These are phyloP conservation scores for Bucco capensis DNA, from an alignment of 2,113 vertebrate genomes.

Conservation along the genomic window DNA sequence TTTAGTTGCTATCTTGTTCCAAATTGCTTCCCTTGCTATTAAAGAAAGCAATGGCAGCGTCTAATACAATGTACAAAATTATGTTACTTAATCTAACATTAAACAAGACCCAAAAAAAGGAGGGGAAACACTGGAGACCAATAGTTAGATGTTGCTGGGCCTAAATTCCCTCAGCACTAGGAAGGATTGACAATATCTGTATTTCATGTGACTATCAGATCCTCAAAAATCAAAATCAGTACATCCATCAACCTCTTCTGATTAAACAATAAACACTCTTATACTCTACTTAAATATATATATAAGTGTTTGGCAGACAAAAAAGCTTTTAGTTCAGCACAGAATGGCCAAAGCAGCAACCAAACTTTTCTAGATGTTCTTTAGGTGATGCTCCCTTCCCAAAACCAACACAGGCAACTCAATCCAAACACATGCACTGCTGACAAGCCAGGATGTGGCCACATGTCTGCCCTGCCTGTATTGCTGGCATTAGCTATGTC, in stretches of 20 bases:
- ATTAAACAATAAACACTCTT: not conserved
- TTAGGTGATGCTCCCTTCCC: not conserved
- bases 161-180: not conserved
- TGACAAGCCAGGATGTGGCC: slow-evolving; percentile 16
- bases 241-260: not conserved
- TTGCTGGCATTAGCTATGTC: slow-evolving; percentile 53
- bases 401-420: not conserved
- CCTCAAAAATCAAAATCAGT: not conserved
- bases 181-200: fast-evolving
- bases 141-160: not conserved
- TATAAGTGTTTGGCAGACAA: not conserved
- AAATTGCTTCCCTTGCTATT: not conserved
- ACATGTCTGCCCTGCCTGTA: slow-evolving; percentile 21
- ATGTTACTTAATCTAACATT: not conserved
- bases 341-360: not conserved
- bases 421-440: slow-evolving; percentile 2
- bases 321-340: not conserved
- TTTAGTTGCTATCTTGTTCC: not conserved
- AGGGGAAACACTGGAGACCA: not conserved
- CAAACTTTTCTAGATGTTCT: not conserved
- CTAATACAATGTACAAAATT: not conserved
- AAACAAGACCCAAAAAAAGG: not conserved
- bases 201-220: not conserved
- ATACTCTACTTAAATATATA: not conserved
- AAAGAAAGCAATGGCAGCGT: not conserved